phyloP scores from a whole-genome alignment of 64 coral and sea anemone species.

The Stichodactyla mertensii region DNA sequence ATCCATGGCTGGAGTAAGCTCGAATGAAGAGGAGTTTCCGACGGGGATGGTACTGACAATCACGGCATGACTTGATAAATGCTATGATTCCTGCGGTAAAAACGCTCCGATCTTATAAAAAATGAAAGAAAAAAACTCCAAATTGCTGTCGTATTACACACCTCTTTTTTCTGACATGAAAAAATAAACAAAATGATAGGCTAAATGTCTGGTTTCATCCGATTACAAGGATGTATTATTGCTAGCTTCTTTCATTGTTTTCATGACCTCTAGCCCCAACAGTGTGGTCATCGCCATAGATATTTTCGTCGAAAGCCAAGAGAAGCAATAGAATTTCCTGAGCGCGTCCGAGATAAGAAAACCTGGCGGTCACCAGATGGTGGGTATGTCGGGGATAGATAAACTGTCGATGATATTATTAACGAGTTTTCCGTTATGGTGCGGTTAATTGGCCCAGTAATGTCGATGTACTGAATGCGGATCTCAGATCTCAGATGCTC shows the following conservation, averaged over 20 bases:
- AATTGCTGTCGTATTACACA: not conserved
- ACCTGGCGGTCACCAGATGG: not conserved
- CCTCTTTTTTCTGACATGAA: not conserved
- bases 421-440: not conserved
- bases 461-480: too few relatives aligned
- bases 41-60: not conserved
- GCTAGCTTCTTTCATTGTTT: not conserved
- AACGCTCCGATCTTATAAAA: not conserved
- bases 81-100: not conserved
- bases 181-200: not conserved
- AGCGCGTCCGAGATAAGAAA: not conserved
- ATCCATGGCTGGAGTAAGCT: not conserved
- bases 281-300: not conserved
- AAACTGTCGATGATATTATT: slow-evolving; percentile 6
- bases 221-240: not conserved
- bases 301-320: not conserved
- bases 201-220: not conserved
- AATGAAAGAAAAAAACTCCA: not conserved
- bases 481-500: too few relatives aligned
- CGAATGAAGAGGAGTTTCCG: not conserved
- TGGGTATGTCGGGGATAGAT: slow-evolving; percentile 2
- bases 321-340: slow-evolving; percentile 15
- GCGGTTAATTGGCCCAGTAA: not conserved
- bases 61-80: too few relatives aligned
- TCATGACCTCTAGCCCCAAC: not conserved